Conservation (phyloP, 2,797 vertebrate genomes). For the Pelodytes ibericus region DNA sequence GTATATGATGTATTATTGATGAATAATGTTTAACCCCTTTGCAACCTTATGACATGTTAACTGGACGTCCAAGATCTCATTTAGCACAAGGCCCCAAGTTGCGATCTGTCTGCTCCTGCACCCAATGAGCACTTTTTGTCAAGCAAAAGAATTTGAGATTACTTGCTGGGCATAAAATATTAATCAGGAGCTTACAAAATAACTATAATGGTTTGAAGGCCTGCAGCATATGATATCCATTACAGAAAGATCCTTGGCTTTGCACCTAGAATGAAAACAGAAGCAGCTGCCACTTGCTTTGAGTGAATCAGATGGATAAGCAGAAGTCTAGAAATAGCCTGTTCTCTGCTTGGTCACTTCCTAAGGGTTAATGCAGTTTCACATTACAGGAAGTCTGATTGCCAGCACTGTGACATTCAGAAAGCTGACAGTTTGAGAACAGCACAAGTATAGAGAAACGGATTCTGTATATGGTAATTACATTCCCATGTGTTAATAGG, state of each 20-base stretch:
- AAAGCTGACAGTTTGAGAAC: background rate
- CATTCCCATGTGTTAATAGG: background rate
- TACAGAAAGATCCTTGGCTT: background rate
- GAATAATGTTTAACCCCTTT: no score
- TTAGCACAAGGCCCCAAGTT: no score
- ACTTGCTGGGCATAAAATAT: no score
- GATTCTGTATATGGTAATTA: background rate
- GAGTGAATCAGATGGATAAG: conserved; percentile 1
- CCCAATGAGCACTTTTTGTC: no score
- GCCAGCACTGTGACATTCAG: background rate
- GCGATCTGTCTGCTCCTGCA: no score
- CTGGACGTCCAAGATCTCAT: no score
- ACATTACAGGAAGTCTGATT: background rate
- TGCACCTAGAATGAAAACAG: background rate
- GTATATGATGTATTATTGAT: no score
- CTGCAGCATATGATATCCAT: no score
- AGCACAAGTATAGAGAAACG: background rate
- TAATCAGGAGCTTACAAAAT: no score
- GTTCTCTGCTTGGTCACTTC: background rate
- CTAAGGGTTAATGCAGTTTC: conserved; percentile 1
- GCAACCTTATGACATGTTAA: no score
- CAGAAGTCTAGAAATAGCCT: background rate
- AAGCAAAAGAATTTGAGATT: no score
- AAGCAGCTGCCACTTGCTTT: background rate
- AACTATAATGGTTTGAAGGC: no score